Percentiles rank a stretch among this genome's conserved stretches.
Conservation (phyloP, 2,797 vertebrate species). For the Acropternis orthonyx region DNA sequence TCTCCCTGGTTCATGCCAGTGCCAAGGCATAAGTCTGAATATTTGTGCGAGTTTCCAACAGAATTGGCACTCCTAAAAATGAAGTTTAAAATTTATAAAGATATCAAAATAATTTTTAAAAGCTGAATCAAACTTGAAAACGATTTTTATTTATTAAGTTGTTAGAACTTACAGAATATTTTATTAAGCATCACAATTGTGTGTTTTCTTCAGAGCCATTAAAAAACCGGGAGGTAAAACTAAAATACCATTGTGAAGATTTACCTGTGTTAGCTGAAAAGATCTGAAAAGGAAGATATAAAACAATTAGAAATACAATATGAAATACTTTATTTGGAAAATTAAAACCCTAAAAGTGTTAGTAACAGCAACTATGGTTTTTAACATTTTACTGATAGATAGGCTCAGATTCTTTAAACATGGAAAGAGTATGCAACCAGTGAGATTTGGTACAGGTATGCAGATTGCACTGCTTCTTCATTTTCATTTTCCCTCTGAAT, state of each 20-base stretch:
- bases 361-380: neutral
- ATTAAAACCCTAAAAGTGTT: neutral
- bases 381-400: neutral
- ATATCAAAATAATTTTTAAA: neutral
- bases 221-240: neutral
- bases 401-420: neutral
- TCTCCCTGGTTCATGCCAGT: neutral
- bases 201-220: neutral
- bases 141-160: neutral
- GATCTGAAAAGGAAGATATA: constrained; percentile 82
- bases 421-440: neutral
- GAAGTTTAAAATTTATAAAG: neutral
- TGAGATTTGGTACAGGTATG: neutral
- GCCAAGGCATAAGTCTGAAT: neutral
- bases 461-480: constrained; percentile 13
- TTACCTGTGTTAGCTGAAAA: constrained; percentile 82
- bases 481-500: constrained; percentile 69
- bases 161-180: neutral
- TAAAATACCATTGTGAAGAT: neutral
- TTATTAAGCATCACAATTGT: neutral
- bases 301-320: constrained; percentile 45
- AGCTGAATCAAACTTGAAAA: neutral
- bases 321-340: neutral
- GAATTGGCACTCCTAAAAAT: neutral
- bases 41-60: accelerated